Percentiles rank a stretch among this genome's conserved stretches.
Evolutionary conservation across 2,797 vertebrate species (phyloP).

Genomic region (Lepus townsendii): DNA sequence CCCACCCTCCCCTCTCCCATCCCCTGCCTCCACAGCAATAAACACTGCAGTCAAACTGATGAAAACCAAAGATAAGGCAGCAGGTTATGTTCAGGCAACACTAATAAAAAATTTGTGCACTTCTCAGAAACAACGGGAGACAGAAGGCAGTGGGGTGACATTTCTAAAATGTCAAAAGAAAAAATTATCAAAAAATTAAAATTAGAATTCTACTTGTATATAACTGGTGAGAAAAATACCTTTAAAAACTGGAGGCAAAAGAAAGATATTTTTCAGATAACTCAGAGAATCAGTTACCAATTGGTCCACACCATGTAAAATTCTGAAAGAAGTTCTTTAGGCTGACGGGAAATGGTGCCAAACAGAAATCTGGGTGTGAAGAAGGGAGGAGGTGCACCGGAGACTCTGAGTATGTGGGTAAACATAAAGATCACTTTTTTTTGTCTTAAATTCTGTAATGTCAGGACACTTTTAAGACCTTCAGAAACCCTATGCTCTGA

Average conservation of each 20-base stretch:
- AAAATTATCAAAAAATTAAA: conserved; percentile 16
- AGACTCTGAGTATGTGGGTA: neutral
- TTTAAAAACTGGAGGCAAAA: conserved; percentile 61
- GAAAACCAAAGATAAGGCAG: neutral
- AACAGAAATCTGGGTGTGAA: neutral
- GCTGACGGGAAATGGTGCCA: neutral
- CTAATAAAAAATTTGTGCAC: neutral
- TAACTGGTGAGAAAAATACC: neutral
- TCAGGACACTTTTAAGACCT: conserved; percentile 43
- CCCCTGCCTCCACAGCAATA: neutral
- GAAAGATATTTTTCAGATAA: conserved; percentile 26
- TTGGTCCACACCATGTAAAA: neutral
- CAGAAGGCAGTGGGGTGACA: neutral
- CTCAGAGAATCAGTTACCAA: neutral
- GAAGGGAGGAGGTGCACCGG: neutral
- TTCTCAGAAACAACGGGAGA: neutral
- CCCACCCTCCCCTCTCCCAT: neutral
- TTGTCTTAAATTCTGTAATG: conserved; percentile 51
- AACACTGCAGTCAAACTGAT: neutral
- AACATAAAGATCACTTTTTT: neutral
- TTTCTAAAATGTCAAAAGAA: conserved; percentile 51
- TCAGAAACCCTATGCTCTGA: neutral
- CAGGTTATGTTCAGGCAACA: neutral
- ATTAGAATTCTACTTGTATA: conserved; percentile 7
- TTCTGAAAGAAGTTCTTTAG: conserved; percentile 9